Evolutionary conservation across 1,140 invertebrate species (phyloP).

Genomic region (Ptiloglossa arizonensis): DNA sequence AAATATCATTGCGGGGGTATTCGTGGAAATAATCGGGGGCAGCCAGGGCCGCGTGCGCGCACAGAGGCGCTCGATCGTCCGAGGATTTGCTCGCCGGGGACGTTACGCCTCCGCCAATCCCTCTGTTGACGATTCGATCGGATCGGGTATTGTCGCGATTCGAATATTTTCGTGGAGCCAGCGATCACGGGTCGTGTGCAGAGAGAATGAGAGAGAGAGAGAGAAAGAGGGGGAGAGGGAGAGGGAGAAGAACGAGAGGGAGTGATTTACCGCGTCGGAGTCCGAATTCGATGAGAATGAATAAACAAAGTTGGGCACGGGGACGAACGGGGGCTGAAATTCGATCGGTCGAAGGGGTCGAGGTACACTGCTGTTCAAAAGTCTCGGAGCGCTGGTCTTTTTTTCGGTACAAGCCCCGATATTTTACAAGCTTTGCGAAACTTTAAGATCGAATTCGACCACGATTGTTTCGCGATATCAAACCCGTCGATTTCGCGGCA

Average conservation of each 20-base stretch:
- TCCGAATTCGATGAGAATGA: too few relatives aligned
- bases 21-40: conserved; percentile 5
- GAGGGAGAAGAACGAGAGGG: too few relatives aligned
- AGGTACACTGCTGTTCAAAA: too few relatives aligned
- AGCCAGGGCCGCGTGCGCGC: background rate
- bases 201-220: background rate
- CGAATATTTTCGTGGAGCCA: background rate
- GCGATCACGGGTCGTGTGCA: background rate
- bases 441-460: too few relatives aligned
- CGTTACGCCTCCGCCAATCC: conserved; percentile 7
- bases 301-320: too few relatives aligned
- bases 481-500: too few relatives aligned
- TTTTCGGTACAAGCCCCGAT: too few relatives aligned
- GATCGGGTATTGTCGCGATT: background rate
- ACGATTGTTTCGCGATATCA: too few relatives aligned
- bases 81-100: background rate
- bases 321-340: too few relatives aligned
- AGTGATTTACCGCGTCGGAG: background rate
- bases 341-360: background rate
- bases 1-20: background rate
- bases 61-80: conserved; percentile 5
- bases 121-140: background rate
- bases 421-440: too few relatives aligned
- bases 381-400: too few relatives aligned
- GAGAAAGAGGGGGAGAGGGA: background rate